Evolutionary conservation across 1,140 invertebrate genomes (phyloP).

Genomic region (Chymomyza costata): DNA sequence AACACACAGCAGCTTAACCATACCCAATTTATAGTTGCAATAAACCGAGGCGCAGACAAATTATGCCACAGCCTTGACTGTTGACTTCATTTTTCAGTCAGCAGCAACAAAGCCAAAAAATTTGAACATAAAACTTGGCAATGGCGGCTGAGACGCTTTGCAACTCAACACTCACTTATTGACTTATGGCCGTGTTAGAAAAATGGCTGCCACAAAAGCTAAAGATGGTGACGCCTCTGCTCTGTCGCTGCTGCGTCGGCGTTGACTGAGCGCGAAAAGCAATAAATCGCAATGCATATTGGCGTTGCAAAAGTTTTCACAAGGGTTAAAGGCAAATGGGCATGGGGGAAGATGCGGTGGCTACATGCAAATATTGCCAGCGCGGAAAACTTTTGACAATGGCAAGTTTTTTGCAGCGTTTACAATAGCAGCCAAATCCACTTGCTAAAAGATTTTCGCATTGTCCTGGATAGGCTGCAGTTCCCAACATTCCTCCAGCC

Average conservation of each 20-base stretch:
- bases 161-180: constrained; percentile 65
- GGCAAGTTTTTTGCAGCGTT: constrained; percentile 24
- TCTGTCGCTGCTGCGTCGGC: background rate
- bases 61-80: constrained; percentile 39
- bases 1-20: constrained; percentile 29
- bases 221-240: constrained; percentile 27
- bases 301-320: too few species aligned
- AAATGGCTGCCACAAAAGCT: constrained; percentile 28
- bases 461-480: too few species aligned
- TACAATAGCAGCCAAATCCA: too few species aligned
- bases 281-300: too few species aligned
- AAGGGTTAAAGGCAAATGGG: background rate
- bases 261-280: constrained; percentile 6
- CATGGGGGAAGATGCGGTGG: too few species aligned
- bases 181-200: constrained; percentile 47
- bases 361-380: constrained; percentile 58
- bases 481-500: too few species aligned
- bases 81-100: constrained; percentile 63
- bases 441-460: too few species aligned
- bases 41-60: constrained; percentile 62
- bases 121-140: background rate
- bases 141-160: constrained; percentile 47
- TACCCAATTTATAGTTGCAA: constrained; percentile 60
- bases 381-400: constrained; percentile 48
- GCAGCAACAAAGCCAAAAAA: background rate